Percentiles rank a stretch among this genome's conserved stretches.
Conservation (phyloP, 2,888 invertebrate genomes). For the Sinopyrophorus schimmeli region DNA sequence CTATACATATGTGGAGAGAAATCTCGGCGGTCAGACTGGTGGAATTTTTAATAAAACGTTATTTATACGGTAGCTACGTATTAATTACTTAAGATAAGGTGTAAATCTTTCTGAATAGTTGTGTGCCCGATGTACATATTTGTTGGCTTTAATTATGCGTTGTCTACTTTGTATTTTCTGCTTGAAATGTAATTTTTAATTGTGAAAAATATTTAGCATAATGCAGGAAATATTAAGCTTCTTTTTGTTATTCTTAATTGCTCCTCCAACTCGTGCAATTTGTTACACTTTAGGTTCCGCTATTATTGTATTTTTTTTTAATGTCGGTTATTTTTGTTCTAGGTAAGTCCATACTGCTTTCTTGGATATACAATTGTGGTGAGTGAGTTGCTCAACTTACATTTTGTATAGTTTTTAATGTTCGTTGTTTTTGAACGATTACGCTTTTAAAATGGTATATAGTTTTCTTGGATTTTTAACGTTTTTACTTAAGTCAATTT, state of each 20-base stretch:
- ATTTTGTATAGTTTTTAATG: too few species aligned
- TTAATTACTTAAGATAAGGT: conserved; percentile 16
- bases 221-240: conserved; percentile 3
- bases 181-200: conserved; percentile 3
- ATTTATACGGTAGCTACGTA: conserved; percentile 15
- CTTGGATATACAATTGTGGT: too few species aligned
- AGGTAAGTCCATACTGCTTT: too few species aligned
- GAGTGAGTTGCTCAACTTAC: too few species aligned
- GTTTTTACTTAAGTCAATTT: too few species aligned
- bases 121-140: conserved; percentile 9
- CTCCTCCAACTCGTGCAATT: not conserved
- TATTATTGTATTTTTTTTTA: too few species aligned
- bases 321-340: too few species aligned
- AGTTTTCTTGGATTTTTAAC: too few species aligned
- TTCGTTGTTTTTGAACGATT: too few species aligned
- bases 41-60: conserved; percentile 5
- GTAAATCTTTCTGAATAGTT: conserved; percentile 13
- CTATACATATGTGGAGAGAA: conserved; percentile 14
- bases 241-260: not conserved
- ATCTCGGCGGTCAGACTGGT: conserved; percentile 4
- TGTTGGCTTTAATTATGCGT: conserved; percentile 9
- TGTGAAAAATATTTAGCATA: not conserved
- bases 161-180: conserved; percentile 9
- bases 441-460: too few species aligned
- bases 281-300: too few species aligned